Base-by-base conservation (phyloP, 2,113 vertebrate genomes). In the Microtus pennsylvanicus region DNA sequence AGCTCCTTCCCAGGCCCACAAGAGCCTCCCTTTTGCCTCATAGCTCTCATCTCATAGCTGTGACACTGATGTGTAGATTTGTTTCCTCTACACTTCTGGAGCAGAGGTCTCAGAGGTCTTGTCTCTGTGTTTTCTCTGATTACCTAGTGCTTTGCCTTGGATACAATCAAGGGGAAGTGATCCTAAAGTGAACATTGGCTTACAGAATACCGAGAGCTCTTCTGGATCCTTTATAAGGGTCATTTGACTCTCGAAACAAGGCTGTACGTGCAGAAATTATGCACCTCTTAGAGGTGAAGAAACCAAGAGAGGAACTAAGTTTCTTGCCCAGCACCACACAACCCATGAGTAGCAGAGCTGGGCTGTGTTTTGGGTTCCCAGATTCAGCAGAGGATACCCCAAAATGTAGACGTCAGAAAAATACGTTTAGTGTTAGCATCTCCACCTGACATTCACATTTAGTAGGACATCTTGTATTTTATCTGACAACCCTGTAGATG, bases 1-100 rank as follows among this genome's bases (percentile, higher is more conserved):
- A 55, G 4, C 3, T 7, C 11, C 33, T 3, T 19, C 1, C 21
- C 4, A 1, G 7, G 2, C 3, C 17, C 28, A 24, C 7, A 7
- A 33, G 35, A 19, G 1, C 17, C 12, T 75, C 0, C 38, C 16
- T 83, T 17, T 63, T 26, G 5, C 75, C 30, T 92, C 24, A 21
- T 1, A 22, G 19, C 10, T 4, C 10, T 55, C n/a, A 5, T 33
- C 9, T 9, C 24, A 30, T 7, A 63, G 9, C 4, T 1, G 10
- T 12, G 24, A 38, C 16, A 4, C 0, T n/a, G 30, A 30, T 8
- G 4, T 70, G 30, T 61, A 58, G 19, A 33, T 28, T 22, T 22
- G 12, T 19, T 65, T 82, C 42, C 55, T 24, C 77, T 38, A 1
- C 2, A 0, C 12, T 24, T 72, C 69, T 14, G 30, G 58, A 69